Evolutionary conservation across 2,113 vertebrate genomes (phyloP).

Genomic region (Electrona antarctica): DNA sequence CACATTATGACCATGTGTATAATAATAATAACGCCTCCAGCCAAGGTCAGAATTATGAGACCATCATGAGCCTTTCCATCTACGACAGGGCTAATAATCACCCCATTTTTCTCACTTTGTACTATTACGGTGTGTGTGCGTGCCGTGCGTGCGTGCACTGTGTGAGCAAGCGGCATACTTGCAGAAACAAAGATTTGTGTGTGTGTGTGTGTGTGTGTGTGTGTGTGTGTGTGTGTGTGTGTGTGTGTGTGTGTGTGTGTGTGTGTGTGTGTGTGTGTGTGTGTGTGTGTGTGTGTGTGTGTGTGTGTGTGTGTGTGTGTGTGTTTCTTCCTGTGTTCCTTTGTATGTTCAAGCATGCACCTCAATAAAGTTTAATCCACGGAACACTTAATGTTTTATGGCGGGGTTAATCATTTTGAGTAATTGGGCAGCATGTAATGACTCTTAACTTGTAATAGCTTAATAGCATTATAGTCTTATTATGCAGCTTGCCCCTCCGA

Average conservation of each 20-base stretch:
- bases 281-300: no score
- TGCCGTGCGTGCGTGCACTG: slow-evolving; percentile 15
- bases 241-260: no score
- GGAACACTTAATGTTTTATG: slow-evolving; percentile 65
- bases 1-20: slow-evolving; percentile 67
- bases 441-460: slow-evolving; percentile 47
- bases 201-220: no score
- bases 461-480: slow-evolving; percentile 56
- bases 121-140: slow-evolving; percentile 24
- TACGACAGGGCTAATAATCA: slow-evolving; percentile 68
- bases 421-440: slow-evolving; percentile 53
- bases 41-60: slow-evolving; percentile 75
- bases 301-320: no score
- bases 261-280: no score
- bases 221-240: no score
- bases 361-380: no score
- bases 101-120: not conserved
- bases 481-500: slow-evolving; percentile 56
- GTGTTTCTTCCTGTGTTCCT: no score
- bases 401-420: slow-evolving; percentile 64
- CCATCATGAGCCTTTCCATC: slow-evolving; percentile 58
- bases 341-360: no score
- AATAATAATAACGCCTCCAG: slow-evolving; percentile 55
- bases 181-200: no score
- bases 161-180: not conserved